Conservation (phyloP, 2,888 invertebrate genomes). For the Lissocephala sabroskyi region DNA sequence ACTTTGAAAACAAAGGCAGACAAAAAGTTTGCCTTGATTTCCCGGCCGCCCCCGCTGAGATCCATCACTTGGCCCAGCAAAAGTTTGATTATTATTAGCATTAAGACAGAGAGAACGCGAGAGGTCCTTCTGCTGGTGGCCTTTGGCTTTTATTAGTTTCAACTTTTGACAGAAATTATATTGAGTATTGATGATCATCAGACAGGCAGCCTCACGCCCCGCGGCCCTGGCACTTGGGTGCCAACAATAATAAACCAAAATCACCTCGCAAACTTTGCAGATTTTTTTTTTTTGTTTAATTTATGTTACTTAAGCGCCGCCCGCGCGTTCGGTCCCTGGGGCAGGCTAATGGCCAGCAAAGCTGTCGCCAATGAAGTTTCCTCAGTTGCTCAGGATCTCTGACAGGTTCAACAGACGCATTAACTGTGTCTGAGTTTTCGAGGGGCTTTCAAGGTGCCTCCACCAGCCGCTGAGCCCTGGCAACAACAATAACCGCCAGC, state of each 20-base stretch:
- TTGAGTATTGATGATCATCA: slow-evolving; percentile 32
- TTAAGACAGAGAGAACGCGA: no score
- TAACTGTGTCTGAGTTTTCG: slow-evolving; percentile 5
- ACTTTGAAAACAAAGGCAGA: slow-evolving; percentile 26
- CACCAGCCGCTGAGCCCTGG: not conserved
- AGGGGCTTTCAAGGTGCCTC: not conserved
- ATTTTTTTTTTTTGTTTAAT: slow-evolving; percentile 36
- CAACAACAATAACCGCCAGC: slow-evolving; percentile 41
- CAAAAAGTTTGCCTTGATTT: slow-evolving; percentile 42
- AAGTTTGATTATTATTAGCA: slow-evolving; percentile 42
- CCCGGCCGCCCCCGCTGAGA: no score
- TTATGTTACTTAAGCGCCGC: slow-evolving; percentile 46
- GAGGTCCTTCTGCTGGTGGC: no score
- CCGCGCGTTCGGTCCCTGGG: slow-evolving; percentile 29
- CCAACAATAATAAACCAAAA: slow-evolving; percentile 5
- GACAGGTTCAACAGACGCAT: slow-evolving; percentile 25
- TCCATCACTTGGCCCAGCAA: not conserved
- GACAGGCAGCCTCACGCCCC: not conserved
- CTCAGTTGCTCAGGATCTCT: slow-evolving; percentile 3
- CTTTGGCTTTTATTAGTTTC: slow-evolving; percentile 59
- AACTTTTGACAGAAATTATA: slow-evolving; percentile 66
- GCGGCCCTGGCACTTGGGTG: not conserved
- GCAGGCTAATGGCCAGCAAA: not conserved
- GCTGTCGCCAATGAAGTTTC: slow-evolving; percentile 30
- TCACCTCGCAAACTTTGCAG: slow-evolving; percentile 35